These are phyloP conservation scores for Musca vetustissima DNA, from an alignment of 1,140 invertebrate species.

Conservation along the genomic window DNA sequence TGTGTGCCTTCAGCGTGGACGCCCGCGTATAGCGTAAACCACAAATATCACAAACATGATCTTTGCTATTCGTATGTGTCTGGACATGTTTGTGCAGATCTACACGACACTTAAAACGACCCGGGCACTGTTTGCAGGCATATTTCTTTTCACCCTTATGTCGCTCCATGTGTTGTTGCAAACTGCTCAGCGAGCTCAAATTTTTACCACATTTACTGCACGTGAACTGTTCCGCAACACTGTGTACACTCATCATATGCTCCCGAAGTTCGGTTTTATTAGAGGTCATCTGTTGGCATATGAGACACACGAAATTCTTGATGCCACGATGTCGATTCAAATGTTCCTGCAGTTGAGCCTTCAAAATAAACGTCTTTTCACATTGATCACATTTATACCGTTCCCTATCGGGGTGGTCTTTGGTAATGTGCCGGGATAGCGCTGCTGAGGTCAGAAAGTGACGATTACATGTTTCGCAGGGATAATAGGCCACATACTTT, in stretches of 20 bases:
- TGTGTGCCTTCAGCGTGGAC: slow-evolving; percentile 60
- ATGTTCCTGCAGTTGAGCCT: slow-evolving; percentile 14
- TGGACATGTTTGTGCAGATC: not conserved
- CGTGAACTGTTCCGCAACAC: slow-evolving; percentile 65
- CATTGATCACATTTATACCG: slow-evolving; percentile 15
- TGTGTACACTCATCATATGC: slow-evolving; percentile 63
- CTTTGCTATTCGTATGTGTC: slow-evolving; percentile 33
- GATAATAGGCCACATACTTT: too few species aligned
- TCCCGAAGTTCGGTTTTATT: slow-evolving; percentile 49
- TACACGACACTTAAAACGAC: slow-evolving; percentile 40
- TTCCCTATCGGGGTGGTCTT: slow-evolving; percentile 6
- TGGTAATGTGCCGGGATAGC: not conserved
- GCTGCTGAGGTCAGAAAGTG: slow-evolving; percentile 35
- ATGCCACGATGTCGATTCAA: slow-evolving; percentile 12
- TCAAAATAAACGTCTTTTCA: slow-evolving; percentile 8
- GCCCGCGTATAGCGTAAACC: slow-evolving; percentile 57
- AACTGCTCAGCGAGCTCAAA: slow-evolving; percentile 64
- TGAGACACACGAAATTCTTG: not conserved
- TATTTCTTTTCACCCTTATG: slow-evolving; percentile 58
- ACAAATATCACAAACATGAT: slow-evolving; percentile 58
- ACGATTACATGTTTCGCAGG: slow-evolving; percentile 26
- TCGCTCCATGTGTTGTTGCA: slow-evolving; percentile 63
- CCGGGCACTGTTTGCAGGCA: slow-evolving; percentile 57
- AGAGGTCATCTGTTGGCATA: not conserved
- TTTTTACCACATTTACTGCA: slow-evolving; percentile 66